Conservation (phyloP, 2,888 invertebrate genomes). For the Melanotus villosus region DNA sequence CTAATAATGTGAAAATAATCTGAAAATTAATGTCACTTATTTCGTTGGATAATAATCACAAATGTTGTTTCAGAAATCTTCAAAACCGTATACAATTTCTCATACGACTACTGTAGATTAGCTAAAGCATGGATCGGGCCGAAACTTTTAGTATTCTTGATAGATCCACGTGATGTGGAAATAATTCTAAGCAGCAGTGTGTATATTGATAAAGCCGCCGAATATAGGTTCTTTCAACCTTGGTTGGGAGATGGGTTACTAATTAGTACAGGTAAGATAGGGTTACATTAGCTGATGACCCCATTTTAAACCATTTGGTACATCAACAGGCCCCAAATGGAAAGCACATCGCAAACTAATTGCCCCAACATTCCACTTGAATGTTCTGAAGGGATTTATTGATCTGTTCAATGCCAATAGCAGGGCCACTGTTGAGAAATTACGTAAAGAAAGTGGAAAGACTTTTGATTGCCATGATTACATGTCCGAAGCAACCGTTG, state of each 20-base stretch:
- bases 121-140: constrained; percentile 85
- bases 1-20: too few relatives aligned
- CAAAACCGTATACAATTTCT: constrained; percentile 72
- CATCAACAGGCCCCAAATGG: constrained; percentile 80
- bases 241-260: constrained; percentile 88
- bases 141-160: constrained; percentile 80
- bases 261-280: constrained; percentile 79
- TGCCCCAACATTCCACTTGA: constrained; percentile 90
- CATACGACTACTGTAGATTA: constrained; percentile 72
- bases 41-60: too few relatives aligned
- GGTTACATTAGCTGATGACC: neutral
- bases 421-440: constrained; percentile 79
- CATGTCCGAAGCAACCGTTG: constrained; percentile 88
- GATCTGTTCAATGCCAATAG: constrained; percentile 89
- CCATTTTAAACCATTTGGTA: neutral
- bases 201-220: constrained; percentile 85
- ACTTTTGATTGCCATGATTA: constrained; percentile 86
- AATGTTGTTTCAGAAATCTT: constrained; percentile 79
- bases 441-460: constrained; percentile 79
- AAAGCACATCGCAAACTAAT: constrained; percentile 87
- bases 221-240: constrained; percentile 86
- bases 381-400: constrained; percentile 89
- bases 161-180: constrained; percentile 86
- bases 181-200: constrained; percentile 84
- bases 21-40: too few relatives aligned